Evolutionary conservation across 2,113 vertebrate genomes (phyloP).

Genomic region (Phrynocephalus versicolor): DNA sequence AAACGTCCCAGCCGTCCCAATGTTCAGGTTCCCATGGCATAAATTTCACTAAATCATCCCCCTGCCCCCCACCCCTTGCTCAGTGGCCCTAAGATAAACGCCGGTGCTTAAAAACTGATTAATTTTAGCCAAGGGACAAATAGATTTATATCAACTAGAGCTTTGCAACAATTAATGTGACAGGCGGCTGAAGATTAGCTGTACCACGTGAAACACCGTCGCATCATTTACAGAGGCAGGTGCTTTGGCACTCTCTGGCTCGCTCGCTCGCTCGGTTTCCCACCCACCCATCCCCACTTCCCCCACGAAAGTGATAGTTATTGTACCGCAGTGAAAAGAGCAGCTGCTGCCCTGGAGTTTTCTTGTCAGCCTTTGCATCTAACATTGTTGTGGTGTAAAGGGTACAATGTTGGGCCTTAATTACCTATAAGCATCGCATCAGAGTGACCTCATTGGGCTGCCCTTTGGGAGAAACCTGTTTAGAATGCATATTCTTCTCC

Average conservation of each 20-base stretch:
- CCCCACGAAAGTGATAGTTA: slow-evolving; percentile 68
- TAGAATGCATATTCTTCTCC: slow-evolving; percentile 57
- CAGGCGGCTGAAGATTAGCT: slow-evolving; percentile 68
- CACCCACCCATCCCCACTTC: slow-evolving; percentile 37
- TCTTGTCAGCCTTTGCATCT: slow-evolving; percentile 67
- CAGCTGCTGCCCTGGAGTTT: slow-evolving; percentile 77
- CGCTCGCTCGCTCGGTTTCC: neutral
- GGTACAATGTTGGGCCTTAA: slow-evolving; percentile 60
- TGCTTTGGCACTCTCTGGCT: slow-evolving; percentile 59
- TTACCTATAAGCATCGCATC: slow-evolving; percentile 47
- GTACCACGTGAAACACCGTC: slow-evolving; percentile 42
- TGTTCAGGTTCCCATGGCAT: slow-evolving; percentile 24
- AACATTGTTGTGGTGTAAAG: slow-evolving; percentile 51
- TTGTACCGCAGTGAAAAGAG: slow-evolving; percentile 77
- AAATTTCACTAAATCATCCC: slow-evolving; percentile 43
- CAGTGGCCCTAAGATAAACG: slow-evolving; percentile 59
- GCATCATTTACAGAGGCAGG: slow-evolving; percentile 74
- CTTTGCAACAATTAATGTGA: slow-evolving; percentile 63
- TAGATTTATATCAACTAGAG: slow-evolving; percentile 67
- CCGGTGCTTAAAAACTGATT: slow-evolving; percentile 63
- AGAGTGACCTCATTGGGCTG: slow-evolving; percentile 58
- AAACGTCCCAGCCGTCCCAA: neutral
- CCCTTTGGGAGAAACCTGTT: slow-evolving; percentile 45
- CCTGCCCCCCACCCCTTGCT: slow-evolving; percentile 34
- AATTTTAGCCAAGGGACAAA: slow-evolving; percentile 71